Evolutionary conservation across 1,140 invertebrate genomes (phyloP).

Genomic region (Heliconius congener): DNA sequence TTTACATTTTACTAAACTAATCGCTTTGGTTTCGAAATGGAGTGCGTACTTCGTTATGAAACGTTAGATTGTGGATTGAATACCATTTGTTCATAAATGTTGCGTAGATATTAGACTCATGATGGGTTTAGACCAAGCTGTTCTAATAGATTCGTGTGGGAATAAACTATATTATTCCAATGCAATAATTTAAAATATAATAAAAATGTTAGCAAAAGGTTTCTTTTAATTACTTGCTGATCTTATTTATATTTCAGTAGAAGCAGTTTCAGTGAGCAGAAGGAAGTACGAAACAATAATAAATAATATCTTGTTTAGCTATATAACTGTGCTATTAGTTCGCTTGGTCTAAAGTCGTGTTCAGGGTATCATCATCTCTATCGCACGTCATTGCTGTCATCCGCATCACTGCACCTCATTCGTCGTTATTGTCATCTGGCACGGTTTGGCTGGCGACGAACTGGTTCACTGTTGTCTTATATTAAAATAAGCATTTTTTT

Average conservation of each 20-base stretch:
- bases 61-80: constrained; percentile 51
- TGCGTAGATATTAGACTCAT: constrained; percentile 54
- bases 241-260: too few relatives aligned
- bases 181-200: background rate
- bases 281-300: background rate
- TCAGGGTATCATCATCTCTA: constrained; percentile 53
- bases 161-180: background rate
- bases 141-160: background rate
- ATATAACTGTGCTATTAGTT: background rate
- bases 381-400: constrained; percentile 63
- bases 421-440: constrained; percentile 67
- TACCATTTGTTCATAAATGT: constrained; percentile 46
- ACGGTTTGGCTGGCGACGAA: constrained; percentile 73
- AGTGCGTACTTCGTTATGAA: constrained; percentile 37
- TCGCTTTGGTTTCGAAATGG: constrained; percentile 44
- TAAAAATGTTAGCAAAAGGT: background rate
- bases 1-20: constrained; percentile 70
- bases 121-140: background rate
- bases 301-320: background rate
- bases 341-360: constrained; percentile 8
- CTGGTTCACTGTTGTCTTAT: constrained; percentile 50
- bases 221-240: background rate
- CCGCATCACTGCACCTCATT: constrained; percentile 76
- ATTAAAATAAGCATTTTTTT: background rate
- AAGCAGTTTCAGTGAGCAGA: background rate